These are phyloP conservation scores for Vimba vimba DNA, from an alignment of 2,113 vertebrate genomes.

Conservation along the genomic window DNA sequence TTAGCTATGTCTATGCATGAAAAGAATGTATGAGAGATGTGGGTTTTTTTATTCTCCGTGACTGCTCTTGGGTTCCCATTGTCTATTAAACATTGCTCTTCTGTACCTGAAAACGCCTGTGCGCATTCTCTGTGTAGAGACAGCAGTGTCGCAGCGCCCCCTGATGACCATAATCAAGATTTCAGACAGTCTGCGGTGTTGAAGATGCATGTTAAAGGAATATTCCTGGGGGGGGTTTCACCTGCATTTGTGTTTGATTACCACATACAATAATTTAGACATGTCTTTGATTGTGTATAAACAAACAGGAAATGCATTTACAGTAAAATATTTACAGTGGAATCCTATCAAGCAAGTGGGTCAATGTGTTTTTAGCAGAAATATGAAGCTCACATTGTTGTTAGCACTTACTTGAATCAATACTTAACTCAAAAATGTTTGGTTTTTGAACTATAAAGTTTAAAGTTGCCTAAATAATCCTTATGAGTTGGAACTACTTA, in stretches of 20 bases:
- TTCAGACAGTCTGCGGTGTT: not conserved
- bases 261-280: not conserved
- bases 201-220: not conserved
- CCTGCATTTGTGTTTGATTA: not conserved
- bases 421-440: not conserved
- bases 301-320: not conserved
- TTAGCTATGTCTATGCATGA: slow-evolving; percentile 39
- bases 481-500: too few species aligned
- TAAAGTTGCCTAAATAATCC: not conserved
- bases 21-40: slow-evolving; percentile 15
- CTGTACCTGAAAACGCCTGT: slow-evolving; percentile 36
- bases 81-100: slow-evolving; percentile 46
- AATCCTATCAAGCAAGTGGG: not conserved
- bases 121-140: slow-evolving; percentile 39
- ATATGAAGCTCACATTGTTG: not conserved
- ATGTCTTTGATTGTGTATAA: not conserved
- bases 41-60: slow-evolving; percentile 35
- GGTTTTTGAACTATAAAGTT: not conserved
- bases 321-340: not conserved
- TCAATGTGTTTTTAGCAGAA: not conserved
- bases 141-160: slow-evolving; percentile 36
- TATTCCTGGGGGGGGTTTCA: not conserved
- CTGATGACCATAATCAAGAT: slow-evolving; percentile 10
- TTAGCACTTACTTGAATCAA: not conserved
- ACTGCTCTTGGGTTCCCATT: slow-evolving; percentile 25